phyloP scores from a whole-genome alignment of 1,140 invertebrate genomes.

The Tribolium castaneum region DNA sequence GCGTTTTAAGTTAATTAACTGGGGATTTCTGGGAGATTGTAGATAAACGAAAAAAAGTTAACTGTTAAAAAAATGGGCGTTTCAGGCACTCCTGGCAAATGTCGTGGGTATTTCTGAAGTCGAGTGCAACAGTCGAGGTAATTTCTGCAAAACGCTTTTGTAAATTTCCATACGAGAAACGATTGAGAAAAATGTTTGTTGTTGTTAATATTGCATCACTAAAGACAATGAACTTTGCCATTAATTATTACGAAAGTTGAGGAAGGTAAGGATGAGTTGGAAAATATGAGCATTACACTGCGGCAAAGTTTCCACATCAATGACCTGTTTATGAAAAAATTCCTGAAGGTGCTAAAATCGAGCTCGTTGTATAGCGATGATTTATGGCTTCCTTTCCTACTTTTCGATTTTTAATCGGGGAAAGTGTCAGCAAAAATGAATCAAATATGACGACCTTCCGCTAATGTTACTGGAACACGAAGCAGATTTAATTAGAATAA shows the following conservation, averaged over 20 bases:
- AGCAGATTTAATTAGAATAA: conserved; percentile 20
- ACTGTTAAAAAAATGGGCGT: conserved; percentile 11
- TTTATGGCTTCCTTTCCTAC: background rate
- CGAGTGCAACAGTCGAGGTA: background rate
- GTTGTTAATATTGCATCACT: conserved; percentile 21
- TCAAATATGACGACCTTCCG: conserved; percentile 20
- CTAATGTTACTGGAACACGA: conserved; percentile 16
- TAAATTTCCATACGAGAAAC: conserved; percentile 6
- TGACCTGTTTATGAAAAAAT: background rate
- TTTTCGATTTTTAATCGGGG: background rate
- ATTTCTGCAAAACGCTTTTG: background rate
- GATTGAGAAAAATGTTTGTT: conserved; percentile 7
- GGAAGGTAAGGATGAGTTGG: conserved; percentile 5
- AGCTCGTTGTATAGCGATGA: background rate
- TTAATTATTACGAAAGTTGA: background rate
- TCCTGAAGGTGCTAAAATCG: background rate
- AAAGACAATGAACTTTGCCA: conserved; percentile 13
- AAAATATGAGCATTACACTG: background rate
- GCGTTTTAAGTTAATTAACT: background rate
- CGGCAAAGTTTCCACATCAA: background rate
- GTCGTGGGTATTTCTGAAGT: conserved; percentile 13
- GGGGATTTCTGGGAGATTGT: conserved; percentile 19
- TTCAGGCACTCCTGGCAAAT: background rate
- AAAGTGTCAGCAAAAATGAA: background rate
- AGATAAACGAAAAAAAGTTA: background rate